Conservation (phyloP, 2,113 vertebrate genomes). For the Ptychochromis oligacanthus region DNA sequence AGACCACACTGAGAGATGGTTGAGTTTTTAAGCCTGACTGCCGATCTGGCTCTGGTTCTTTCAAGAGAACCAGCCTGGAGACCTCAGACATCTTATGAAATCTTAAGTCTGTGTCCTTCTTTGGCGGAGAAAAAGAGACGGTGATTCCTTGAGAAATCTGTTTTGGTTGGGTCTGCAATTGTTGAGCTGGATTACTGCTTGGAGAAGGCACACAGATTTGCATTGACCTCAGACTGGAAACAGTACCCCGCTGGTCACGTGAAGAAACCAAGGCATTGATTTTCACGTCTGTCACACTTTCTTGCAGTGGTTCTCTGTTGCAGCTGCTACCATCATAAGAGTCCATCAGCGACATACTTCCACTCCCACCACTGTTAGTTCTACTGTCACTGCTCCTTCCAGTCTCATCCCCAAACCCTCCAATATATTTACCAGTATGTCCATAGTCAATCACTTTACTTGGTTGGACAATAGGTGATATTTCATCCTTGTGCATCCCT, state of each 20-base stretch:
- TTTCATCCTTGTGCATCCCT: background rate
- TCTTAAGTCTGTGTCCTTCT: conserved; percentile 42
- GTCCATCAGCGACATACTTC: conserved; percentile 3
- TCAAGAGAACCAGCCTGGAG: conserved; percentile 33
- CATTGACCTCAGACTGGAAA: background rate
- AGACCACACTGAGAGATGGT: background rate
- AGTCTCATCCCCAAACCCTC: conserved; percentile 71
- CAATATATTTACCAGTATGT: conserved; percentile 85
- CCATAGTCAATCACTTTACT: conserved; percentile 92
- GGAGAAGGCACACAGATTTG: background rate
- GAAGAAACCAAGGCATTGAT: conserved; percentile 18
- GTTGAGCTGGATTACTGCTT: background rate
- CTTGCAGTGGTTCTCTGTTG: conserved; percentile 59
- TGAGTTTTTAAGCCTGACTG: background rate
- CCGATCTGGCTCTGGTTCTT: conserved; percentile 19
- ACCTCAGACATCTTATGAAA: conserved; percentile 13
- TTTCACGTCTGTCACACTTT: conserved; percentile 54
- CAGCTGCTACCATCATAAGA: background rate
- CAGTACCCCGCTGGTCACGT: background rate
- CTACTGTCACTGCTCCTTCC: background rate
- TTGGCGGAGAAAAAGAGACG: conserved; percentile 16
- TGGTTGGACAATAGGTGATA: conserved; percentile 65
- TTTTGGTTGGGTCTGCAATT: background rate
- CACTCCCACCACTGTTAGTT: background rate
- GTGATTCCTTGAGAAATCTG: background rate